A percentile compares a stretch with the other conserved stretches of the same genome.
These are phyloP conservation scores for Carcina quercana DNA, from an alignment of 2,888 invertebrate genomes.

Conservation along the genomic window DNA sequence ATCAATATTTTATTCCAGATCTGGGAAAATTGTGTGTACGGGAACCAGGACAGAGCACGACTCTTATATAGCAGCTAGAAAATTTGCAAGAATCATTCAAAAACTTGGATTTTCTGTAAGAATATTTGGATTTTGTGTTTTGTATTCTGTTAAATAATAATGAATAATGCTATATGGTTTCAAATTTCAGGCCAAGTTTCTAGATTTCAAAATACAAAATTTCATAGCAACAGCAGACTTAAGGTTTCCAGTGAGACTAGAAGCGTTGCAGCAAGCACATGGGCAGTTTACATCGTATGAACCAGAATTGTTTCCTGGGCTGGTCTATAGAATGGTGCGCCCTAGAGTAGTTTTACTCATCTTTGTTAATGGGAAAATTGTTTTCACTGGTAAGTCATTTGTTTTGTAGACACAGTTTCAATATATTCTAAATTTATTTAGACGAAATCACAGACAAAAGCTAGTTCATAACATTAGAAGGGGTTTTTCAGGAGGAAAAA, in stretches of 20 bases:
- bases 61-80: slow-evolving; percentile 83
- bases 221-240: slow-evolving; percentile 85
- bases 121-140: slow-evolving; percentile 12
- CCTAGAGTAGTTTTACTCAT: slow-evolving; percentile 97
- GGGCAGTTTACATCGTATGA: slow-evolving; percentile 92
- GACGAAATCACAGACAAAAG: no score
- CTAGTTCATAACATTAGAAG: no score
- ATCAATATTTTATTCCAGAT: slow-evolving; percentile 57
- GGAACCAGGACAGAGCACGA: slow-evolving; percentile 86
- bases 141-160: neutral
- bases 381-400: slow-evolving; percentile 81
- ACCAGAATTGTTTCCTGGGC: slow-evolving; percentile 98
- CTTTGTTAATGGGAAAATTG: slow-evolving; percentile 99
- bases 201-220: slow-evolving; percentile 86
- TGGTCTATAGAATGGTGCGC: slow-evolving; percentile 97
- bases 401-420: neutral
- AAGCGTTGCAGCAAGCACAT: slow-evolving; percentile 82
- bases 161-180: neutral
- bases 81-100: slow-evolving; percentile 88
- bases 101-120: slow-evolving; percentile 85
- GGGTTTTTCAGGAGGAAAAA: slow-evolving; percentile 85
- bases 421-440: neutral
- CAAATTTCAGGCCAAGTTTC: slow-evolving; percentile 77
- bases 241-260: slow-evolving; percentile 82
- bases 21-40: slow-evolving; percentile 89